These are phyloP conservation scores for Thunnus albacares DNA, from an alignment of 2,797 vertebrate species.

Conservation along the genomic window DNA sequence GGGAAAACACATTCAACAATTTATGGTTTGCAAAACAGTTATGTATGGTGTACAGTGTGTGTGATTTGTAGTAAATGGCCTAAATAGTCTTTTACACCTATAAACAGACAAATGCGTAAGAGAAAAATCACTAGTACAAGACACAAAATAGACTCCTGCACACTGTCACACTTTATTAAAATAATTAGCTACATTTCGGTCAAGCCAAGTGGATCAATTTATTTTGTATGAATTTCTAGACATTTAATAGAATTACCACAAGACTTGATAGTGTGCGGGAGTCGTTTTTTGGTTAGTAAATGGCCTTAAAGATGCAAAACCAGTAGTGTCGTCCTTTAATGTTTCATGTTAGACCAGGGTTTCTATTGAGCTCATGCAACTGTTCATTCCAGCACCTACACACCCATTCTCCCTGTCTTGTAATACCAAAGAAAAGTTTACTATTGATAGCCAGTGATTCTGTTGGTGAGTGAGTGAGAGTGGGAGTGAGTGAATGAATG, in stretches of 20 bases:
- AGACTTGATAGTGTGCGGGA: too few relatives aligned
- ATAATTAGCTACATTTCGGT: too few relatives aligned
- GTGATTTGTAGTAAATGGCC: not conserved
- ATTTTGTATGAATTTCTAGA: too few relatives aligned
- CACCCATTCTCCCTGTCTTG: conserved; percentile 21
- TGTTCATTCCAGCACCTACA: conserved; percentile 15
- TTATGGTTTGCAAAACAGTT: not conserved
- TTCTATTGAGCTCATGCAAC: conserved; percentile 3
- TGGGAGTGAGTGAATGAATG: conserved; percentile 42
- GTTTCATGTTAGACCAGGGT: not conserved
- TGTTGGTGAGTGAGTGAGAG: conserved; percentile 36
- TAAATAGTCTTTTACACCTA: too few relatives aligned
- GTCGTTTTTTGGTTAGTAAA: not conserved
- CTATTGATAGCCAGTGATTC: conserved; percentile 26
- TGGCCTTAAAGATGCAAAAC: not conserved
- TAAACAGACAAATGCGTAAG: too few relatives aligned
- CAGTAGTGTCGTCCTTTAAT: not conserved
- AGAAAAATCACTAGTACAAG: too few relatives aligned
- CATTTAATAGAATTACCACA: too few relatives aligned
- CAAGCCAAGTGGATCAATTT: too few relatives aligned
- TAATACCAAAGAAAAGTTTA: conserved; percentile 11
- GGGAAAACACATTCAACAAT: not conserved
- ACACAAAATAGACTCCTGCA: too few relatives aligned
- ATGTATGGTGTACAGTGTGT: not conserved
- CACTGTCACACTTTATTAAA: too few relatives aligned